Evolutionary conservation across 2,113 vertebrate genomes (phyloP), one percentile per base, ranked within the genome.

Genomic region (Cheilinus undulatus): DNA sequence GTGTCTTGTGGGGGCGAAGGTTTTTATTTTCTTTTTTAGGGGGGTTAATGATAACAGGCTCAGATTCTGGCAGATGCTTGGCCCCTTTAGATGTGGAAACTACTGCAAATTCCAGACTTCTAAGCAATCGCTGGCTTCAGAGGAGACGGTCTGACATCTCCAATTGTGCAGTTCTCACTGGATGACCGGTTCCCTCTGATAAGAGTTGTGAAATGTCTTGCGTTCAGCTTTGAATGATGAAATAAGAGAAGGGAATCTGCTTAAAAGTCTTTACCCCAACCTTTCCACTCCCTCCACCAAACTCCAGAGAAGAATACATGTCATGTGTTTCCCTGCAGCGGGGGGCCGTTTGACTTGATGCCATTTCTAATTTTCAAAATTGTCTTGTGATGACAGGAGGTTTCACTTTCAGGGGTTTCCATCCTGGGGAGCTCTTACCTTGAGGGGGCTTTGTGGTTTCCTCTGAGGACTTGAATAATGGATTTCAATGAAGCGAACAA

Each of bases 11-110:
- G 51, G 65, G 82, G 56, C 40, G 59, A 82, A 74, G 69, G 60
- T 82, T 65, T 85, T 74, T 78, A 65, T 87, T 86, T 88, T 83
- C 79, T 70, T 82, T 87, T 71, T 36, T 3, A 30, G 32, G 32
- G 32, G 79, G 86, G 67, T 88, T 87, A 85, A 85, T 81, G 78
- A 87, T 85, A 82, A 88, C 84, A 84, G 70, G 36, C 71, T 51
- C 83, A 85, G 73, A 82, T 78, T 75, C 38, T 72, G 76, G 75
- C 85, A 85, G 88, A 86, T 86, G 69, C 76, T 80, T 85, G 84
- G 87, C 82, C 63, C 65, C 49, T 24, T 86, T 73, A 61, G 72
- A 86, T 78, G 79, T 86, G 80, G 80, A 86, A 86, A 84, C 79
- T 62, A 64, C 70, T 70, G 81, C 52, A 69, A 80, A 87, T 70